phyloP scores from a whole-genome alignment of 2,888 invertebrate genomes.

The Protodeltote pygarga region DNA sequence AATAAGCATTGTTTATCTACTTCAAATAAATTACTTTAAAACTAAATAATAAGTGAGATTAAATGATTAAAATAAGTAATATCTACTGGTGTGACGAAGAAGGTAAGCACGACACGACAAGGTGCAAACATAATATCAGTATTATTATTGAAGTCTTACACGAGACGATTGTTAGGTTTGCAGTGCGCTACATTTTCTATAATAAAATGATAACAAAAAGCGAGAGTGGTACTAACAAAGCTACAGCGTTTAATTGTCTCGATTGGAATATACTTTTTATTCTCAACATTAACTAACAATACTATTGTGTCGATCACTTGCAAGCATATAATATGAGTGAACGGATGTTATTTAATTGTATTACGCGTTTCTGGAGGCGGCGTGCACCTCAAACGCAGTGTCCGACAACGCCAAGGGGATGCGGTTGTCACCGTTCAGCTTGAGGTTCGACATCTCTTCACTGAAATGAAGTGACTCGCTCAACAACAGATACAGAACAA shows the following conservation, averaged over 20 bases:
- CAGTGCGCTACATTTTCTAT: constrained; percentile 28
- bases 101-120: constrained; percentile 12
- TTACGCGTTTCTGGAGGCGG: constrained; percentile 85
- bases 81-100: constrained; percentile 20
- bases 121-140: constrained; percentile 8
- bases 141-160: constrained; percentile 12
- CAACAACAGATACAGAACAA: constrained; percentile 40
- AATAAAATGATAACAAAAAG: constrained; percentile 32
- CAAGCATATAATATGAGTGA: constrained; percentile 64
- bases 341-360: constrained; percentile 57
- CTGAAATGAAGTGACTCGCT: constrained; percentile 73
- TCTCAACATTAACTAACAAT: constrained; percentile 14
- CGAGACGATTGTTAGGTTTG: constrained; percentile 13
- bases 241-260: constrained; percentile 15
- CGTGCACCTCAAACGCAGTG: constrained; percentile 85
- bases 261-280: constrained; percentile 13
- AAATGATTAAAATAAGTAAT: not conserved
- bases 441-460: constrained; percentile 85
- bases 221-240: constrained; percentile 38
- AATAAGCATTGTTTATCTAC: not conserved
- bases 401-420: constrained; percentile 84
- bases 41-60: constrained; percentile 1
- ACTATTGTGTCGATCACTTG: constrained; percentile 44
- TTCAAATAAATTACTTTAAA: constrained; percentile 6
- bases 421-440: constrained; percentile 82